Evolutionary conservation across 2,797 vertebrate genomes (phyloP).

Genomic region (Siniperca scherzeri): DNA sequence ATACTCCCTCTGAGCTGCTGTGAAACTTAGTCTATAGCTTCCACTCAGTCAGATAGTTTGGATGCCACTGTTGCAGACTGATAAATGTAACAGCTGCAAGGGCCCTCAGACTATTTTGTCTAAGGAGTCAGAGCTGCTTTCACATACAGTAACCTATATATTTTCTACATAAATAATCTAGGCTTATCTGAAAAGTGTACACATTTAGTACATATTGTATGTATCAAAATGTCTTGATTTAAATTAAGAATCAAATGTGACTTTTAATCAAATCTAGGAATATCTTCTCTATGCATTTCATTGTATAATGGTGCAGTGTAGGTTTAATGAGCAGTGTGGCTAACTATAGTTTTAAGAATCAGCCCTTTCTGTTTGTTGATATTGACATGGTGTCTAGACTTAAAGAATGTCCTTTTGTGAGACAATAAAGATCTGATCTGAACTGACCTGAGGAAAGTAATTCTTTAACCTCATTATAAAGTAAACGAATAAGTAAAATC

Average conservation of each 20-base stretch:
- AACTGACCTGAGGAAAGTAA: neutral
- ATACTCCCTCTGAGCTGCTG: constrained; percentile 29
- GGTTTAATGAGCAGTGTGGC: constrained; percentile 2
- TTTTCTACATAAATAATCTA: neutral
- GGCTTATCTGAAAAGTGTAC: neutral
- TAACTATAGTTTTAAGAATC: constrained; percentile 3
- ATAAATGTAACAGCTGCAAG: constrained; percentile 80
- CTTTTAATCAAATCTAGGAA: constrained; percentile 3
- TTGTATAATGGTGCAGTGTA: neutral
- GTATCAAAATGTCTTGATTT: neutral
- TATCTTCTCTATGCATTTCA: neutral
- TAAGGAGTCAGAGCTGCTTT: constrained; percentile 24
- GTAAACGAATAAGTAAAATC: neutral
- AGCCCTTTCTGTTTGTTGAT: constrained; percentile 15
- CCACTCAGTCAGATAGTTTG: constrained; percentile 64
- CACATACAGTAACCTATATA: neutral
- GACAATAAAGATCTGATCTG: constrained; percentile 6
- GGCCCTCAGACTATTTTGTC: constrained; percentile 37
- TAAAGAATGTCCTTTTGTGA: neutral
- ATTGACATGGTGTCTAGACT: constrained; percentile 4
- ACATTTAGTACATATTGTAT: neutral
- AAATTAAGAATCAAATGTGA: neutral
- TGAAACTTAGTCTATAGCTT: constrained; percentile 49
- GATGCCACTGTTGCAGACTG: constrained; percentile 64
- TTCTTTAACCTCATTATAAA: constrained; percentile 22